These are phyloP conservation scores for Serinus canaria DNA, from an alignment of 2,113 vertebrate species.

Conservation along the genomic window DNA sequence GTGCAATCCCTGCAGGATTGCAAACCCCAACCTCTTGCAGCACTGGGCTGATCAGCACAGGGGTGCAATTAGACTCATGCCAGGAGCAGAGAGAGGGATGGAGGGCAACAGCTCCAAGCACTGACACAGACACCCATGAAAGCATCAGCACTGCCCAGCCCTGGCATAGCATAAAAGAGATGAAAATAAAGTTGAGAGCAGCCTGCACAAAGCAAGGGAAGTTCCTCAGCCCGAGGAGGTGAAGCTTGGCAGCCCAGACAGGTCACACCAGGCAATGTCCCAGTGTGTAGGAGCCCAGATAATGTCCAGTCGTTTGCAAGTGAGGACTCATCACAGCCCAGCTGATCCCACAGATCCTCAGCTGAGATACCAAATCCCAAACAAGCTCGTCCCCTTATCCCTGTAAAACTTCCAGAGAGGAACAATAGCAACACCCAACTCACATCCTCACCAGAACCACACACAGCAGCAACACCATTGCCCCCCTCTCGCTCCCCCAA, in stretches of 20 bases:
- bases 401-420: background rate
- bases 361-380: background rate
- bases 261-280: background rate
- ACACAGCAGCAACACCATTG: background rate
- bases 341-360: background rate
- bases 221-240: background rate
- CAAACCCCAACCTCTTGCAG: background rate
- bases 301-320: background rate
- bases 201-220: background rate
- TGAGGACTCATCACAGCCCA: background rate
- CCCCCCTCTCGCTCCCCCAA: background rate
- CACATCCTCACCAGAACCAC: background rate
- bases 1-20: background rate
- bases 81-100: background rate
- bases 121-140: background rate
- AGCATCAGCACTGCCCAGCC: background rate
- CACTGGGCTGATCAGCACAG: background rate
- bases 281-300: fast-evolving
- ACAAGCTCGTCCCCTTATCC: background rate
- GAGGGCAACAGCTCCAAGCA: background rate
- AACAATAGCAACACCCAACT: background rate
- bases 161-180: background rate
- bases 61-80: background rate
- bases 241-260: background rate
- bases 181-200: background rate